Evolutionary conservation across 2,888 invertebrate species (phyloP), one percentile per base, ranked within the genome.

Genomic region (Noctua pronuba): DNA sequence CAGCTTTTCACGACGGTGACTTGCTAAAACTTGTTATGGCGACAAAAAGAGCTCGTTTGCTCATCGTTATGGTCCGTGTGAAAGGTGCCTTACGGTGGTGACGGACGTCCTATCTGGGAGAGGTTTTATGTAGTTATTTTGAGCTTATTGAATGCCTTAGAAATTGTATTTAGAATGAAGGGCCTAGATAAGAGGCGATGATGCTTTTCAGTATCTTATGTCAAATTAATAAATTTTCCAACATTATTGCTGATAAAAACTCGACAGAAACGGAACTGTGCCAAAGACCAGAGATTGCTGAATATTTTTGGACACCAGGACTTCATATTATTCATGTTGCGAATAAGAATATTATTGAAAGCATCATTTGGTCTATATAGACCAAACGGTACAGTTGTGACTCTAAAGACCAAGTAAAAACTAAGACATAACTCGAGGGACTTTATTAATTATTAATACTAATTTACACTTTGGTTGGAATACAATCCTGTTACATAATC

Each of bases 21-120:
- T 86, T 82, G 82, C 82, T 87, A 69, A 77, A 86, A 76, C 79
- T 73, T 62, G 66, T 68, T 78, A 76, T 73, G 70, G 71, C 62
- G 46, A 76, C 79, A 77, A 78, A 86, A 79, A 87, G 77, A 67
- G 62, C 74, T 55, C 88, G 79, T 85, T 86, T 85, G 66, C 73
- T 82, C 82, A 73, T 74, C 85, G 67, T 76, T 80, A 84, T 31
- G 8, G 66, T 69, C 58, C 85, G 66, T 82, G 85, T 77, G 73
- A 81, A 81, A 70, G 52, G 38, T 58, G 68, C 75, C 75, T 76
- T 75, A 46, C 18, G 67, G 28, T 31, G 21, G 44, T 70, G 68
- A 77, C 13, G 58, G 31, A 62, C 55, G 41, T 82, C 46, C 65
- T 41, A 28, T 65, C 65, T 49, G 5, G 13, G 49, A 18, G n/a